Evolutionary conservation across 2,797 vertebrate genomes (phyloP).

Genomic region (Triplophysa yarkandensis): DNA sequence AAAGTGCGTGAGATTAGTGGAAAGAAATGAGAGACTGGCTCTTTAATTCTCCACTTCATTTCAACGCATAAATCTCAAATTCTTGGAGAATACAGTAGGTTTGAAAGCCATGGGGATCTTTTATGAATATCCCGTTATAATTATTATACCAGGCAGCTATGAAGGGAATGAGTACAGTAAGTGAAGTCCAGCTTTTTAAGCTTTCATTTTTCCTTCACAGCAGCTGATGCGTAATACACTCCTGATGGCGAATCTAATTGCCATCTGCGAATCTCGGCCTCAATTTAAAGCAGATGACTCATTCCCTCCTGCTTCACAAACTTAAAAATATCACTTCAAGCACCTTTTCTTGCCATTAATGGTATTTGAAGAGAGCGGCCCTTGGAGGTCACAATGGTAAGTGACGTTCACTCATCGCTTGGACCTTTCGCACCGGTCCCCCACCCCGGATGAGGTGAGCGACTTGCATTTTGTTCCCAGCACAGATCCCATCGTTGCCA

Average conservation of each 20-base stretch:
- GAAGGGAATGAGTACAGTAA: not conserved
- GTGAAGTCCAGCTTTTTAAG: not conserved
- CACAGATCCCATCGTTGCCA: slow-evolving; percentile 14
- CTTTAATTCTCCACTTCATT: not conserved
- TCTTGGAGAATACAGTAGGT: not conserved
- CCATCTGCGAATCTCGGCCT: slow-evolving; percentile 39
- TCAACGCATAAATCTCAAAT: slow-evolving; percentile 4
- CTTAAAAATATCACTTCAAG: slow-evolving; percentile 37
- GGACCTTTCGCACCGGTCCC: not conserved
- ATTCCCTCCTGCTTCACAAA: slow-evolving; percentile 19
- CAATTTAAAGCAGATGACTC: slow-evolving; percentile 37
- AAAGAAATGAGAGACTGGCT: not conserved
- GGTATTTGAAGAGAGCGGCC: slow-evolving; percentile 23
- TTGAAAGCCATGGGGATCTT: not conserved
- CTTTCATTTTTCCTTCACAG: not conserved
- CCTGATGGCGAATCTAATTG: slow-evolving; percentile 2
- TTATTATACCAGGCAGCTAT: not conserved
- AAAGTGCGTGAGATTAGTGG: not conserved
- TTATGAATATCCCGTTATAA: not conserved
- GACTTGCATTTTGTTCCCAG: slow-evolving; percentile 42
- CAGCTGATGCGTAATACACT: slow-evolving; percentile 21
- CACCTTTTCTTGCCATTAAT: slow-evolving; percentile 40
- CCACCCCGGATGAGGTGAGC: not conserved
- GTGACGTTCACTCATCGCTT: not conserved
- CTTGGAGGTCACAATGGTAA: not conserved